Evolutionary conservation across 2,113 vertebrate species (phyloP), one percentile per base, ranked within the genome.

Genomic region (Candoia aspera): DNA sequence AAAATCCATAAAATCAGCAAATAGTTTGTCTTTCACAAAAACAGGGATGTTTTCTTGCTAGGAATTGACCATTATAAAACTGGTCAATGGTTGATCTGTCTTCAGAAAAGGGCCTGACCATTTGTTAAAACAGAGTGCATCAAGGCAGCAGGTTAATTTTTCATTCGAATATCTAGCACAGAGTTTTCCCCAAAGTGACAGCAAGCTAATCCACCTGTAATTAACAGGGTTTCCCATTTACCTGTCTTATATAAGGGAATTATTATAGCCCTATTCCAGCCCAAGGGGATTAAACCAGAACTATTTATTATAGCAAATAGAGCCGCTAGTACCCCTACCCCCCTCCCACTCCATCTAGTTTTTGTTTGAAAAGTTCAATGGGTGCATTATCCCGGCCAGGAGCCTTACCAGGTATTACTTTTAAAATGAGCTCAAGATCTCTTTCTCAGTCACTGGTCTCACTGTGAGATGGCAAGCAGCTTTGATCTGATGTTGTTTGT

Each of bases 401-500:
- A 79, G 73, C 17, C 17, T 79, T 79, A 33, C 73, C 33, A 2
- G 8, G 42, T 79, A 37, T 79, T 79, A 79, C 73, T 79, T 79
- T 79, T 79, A 42, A 79, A 79, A 42, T 79, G 42, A 79, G 68
- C 68, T 79, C n/a, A 79, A 79, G 68, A 79, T 79, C 33, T 79
- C 33, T 37, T 19, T 19, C 33, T 79, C 68, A 21, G 73, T 79
- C 17, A 0, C 73, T 79, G 15, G 33, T 79, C 73, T 79, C 73
- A 37, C 33, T 79, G 37, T 79, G 33, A 79, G 73, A 79, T 79
- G 37, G 73, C 33, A 79, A 79, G 33, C 8, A 21, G 73, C 73
- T 79, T 79, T 79, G 73, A 79, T 79, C 73, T 79, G 73, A 79
- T 79, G 73, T 37, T 79, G 73, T 79, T 79, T 79, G 73, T 79